These are phyloP conservation scores for Mylabris phalerata DNA, from an alignment of 1,140 invertebrate species.

Conservation along the genomic window DNA sequence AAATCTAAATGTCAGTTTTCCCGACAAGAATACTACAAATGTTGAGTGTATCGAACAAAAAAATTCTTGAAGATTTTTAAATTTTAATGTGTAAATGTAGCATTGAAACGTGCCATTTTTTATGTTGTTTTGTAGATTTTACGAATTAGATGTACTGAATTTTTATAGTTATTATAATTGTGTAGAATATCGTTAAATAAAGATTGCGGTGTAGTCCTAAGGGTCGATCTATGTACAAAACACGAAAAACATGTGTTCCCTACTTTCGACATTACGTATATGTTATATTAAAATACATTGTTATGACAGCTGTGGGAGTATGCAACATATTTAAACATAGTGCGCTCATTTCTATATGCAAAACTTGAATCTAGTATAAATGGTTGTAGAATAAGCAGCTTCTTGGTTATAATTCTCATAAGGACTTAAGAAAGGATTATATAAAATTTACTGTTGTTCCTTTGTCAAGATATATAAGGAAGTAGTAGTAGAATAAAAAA, in stretches of 20 bases:
- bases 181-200: not conserved
- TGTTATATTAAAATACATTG: slow-evolving; percentile 34
- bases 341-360: slow-evolving; percentile 28
- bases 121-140: no score
- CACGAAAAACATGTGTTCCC: slow-evolving; percentile 21
- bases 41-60: no score
- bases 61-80: no score
- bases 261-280: slow-evolving; percentile 25
- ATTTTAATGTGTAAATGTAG: not conserved
- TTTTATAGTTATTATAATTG: no score
- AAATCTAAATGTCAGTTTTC: no score
- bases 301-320: slow-evolving; percentile 31
- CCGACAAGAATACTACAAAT: no score
- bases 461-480: no score
- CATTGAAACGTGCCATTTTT: no score
- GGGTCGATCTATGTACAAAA: slow-evolving; percentile 7
- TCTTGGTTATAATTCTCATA: slow-evolving; percentile 3
- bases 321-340: slow-evolving; percentile 31
- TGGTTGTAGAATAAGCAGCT: not conserved
- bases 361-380: slow-evolving; percentile 17
- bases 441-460: no score
- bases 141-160: no score
- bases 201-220: slow-evolving; percentile 17
- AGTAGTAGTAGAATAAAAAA: no score
- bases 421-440: no score